phyloP scores from a whole-genome alignment of 2,888 invertebrate species.

The Cerastis leucographa region DNA sequence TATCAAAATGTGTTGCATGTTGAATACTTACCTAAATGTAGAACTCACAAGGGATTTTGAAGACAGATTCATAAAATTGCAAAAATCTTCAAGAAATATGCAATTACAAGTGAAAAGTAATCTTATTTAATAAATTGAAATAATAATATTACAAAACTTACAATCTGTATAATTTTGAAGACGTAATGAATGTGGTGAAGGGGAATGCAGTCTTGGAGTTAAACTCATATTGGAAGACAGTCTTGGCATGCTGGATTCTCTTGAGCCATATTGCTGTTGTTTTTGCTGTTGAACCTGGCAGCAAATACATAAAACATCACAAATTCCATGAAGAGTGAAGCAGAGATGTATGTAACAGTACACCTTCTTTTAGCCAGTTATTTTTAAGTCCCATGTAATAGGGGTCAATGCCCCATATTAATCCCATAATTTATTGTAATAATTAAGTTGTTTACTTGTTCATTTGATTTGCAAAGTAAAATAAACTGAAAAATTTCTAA shows the following conservation, averaged over 20 bases:
- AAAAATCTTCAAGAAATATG: background rate
- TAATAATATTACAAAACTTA: slow-evolving; percentile 69
- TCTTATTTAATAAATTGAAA: background rate
- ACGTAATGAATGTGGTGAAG: slow-evolving; percentile 84
- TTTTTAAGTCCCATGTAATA: background rate
- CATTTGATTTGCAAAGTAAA: background rate
- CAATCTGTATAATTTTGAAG: slow-evolving; percentile 86
- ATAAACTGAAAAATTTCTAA: background rate
- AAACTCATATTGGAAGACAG: slow-evolving; percentile 86
- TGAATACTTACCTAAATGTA: background rate
- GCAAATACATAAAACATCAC: background rate
- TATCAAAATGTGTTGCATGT: background rate
- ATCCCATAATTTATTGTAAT: background rate
- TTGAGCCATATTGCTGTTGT: slow-evolving; percentile 87
- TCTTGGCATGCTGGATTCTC: slow-evolving; percentile 86
- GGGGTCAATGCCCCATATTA: background rate
- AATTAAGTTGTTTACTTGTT: background rate
- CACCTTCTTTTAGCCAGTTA: background rate
- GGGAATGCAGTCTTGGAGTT: slow-evolving; percentile 83
- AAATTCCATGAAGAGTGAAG: background rate
- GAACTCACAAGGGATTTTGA: background rate
- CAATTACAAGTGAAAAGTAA: background rate
- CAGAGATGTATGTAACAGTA: background rate
- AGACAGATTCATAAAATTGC: background rate
- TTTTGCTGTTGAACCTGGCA: slow-evolving; percentile 87